Percentiles rank a stretch among this genome's conserved stretches.
phyloP scores from a whole-genome alignment of 2,888 invertebrate species.

The Oscheius sp. region DNA sequence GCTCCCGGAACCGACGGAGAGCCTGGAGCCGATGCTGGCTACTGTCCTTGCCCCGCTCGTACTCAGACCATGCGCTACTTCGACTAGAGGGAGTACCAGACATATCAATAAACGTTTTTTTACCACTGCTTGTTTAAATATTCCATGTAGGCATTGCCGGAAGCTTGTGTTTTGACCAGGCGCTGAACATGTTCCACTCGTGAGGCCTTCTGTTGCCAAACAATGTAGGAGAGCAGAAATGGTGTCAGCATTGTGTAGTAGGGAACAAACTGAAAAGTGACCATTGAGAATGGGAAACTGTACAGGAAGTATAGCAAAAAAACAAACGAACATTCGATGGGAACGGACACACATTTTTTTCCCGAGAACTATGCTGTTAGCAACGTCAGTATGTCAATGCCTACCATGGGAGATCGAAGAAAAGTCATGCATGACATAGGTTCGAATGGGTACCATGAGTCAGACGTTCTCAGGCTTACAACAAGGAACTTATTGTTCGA shows the following conservation, averaged over 20 bases:
- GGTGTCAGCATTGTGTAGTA: conserved; percentile 6
- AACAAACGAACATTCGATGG: too few relatives aligned
- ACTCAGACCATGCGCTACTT: conserved; percentile 18
- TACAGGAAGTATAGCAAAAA: too few relatives aligned
- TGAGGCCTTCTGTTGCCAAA: neutral
- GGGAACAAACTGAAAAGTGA: conserved; percentile 2
- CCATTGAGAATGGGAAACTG: too few relatives aligned
- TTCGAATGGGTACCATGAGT: too few relatives aligned
- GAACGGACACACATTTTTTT: too few relatives aligned
- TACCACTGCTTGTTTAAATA: conserved; percentile 22
- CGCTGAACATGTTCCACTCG: neutral
- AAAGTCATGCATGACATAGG: too few relatives aligned
- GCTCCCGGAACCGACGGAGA: conserved; percentile 28
- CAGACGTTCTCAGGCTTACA: too few relatives aligned
- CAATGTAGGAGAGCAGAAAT: conserved; percentile 14
- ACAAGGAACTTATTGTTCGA: too few relatives aligned
- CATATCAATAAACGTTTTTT: conserved; percentile 26
- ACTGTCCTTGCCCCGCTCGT: conserved; percentile 14
- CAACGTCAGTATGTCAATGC: too few relatives aligned
- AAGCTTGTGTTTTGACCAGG: neutral
- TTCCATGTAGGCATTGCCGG: neutral
- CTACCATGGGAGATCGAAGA: too few relatives aligned
- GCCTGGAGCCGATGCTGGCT: conserved; percentile 14
- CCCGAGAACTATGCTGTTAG: too few relatives aligned
- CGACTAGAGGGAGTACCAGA: conserved; percentile 24